These are phyloP conservation scores for Bathynomus jamesi DNA, from an alignment of 1,140 invertebrate genomes.

Conservation along the genomic window DNA sequence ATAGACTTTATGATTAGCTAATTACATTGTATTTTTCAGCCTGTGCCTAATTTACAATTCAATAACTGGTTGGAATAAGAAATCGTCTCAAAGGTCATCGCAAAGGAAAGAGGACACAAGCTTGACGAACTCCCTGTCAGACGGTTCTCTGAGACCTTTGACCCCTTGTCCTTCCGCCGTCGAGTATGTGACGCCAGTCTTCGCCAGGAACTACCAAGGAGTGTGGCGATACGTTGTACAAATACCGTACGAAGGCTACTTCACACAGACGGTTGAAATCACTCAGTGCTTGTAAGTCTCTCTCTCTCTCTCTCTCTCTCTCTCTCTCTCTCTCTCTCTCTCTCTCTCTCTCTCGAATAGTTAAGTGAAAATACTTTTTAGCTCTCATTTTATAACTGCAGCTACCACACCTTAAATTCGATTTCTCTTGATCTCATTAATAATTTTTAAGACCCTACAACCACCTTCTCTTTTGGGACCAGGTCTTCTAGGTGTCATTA, in stretches of 20 bases:
- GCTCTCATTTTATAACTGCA: too few species aligned
- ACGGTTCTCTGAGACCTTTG: constrained; percentile 43
- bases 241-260: constrained; percentile 89
- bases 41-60: constrained; percentile 33
- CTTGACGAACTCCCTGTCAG: not conserved
- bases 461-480: constrained; percentile 25
- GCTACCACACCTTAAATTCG: too few species aligned
- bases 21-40: too few species aligned
- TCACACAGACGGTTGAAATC: constrained; percentile 86
- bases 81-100: not conserved
- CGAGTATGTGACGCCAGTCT: constrained; percentile 86
- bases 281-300: constrained; percentile 68
- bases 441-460: too few species aligned
- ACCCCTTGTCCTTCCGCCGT: constrained; percentile 85
- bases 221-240: constrained; percentile 89
- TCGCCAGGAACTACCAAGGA: constrained; percentile 81
- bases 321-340: too few species aligned
- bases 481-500: constrained; percentile 73
- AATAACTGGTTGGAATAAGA: constrained; percentile 12
- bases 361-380: too few species aligned
- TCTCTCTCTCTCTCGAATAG: too few species aligned
- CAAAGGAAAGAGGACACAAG: constrained; percentile 4
- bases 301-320: too few species aligned
- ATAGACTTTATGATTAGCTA: too few species aligned
- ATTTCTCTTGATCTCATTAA: too few species aligned